Base-by-base conservation (phyloP, 2,113 vertebrate genomes). In the Morone chrysops region DNA sequence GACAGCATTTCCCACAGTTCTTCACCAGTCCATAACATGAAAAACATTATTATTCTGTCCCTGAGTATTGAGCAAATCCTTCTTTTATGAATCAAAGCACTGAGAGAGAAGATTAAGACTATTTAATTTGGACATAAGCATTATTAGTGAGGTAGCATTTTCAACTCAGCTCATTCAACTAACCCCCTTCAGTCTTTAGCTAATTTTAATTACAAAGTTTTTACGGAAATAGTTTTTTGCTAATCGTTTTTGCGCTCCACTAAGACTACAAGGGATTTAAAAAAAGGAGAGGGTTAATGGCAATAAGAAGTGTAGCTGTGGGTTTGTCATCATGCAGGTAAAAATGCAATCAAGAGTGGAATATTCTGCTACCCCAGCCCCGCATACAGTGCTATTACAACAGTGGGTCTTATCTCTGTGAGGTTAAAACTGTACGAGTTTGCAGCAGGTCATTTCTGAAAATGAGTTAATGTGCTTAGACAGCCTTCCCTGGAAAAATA, bases 131-230 rank as follows among this genome's bases (percentile, higher is more conserved):
- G 59, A 78, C 68, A 67, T 81, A 25, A 80, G 76, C 51, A 60
- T 74, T 48, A 77, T 73, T 73, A 73, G 31, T 48, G 10, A 67
- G 59, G 56, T 41, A 17, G 50, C 61, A 59, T 69, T 68, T 80
- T 50, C 22, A 62, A 40, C 14, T 51, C 25, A 25, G 6, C 67
- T 70, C 75, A 38, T 76, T 53, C 25, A 50, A 72, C 31, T 6
- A 73, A 60, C 57, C 56, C 40, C 59, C 53, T 7, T 3, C 9
- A 57, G 67, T 65, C 71, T 76, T 70, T 7, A 17, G n/a, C 62
- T 75, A 5, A 84, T 84, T 84, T 62, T 41, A 65, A 81, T 65
- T 81, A 18, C n/a, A 77, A 63, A 54, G 13, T 81, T 84, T 82
- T 48, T 87, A 76, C 83, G 48, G 36, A 65, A 75, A 74, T 72